Evolutionary conservation across 2,113 vertebrate genomes (phyloP).

Genomic region (Psittacara wagleri): DNA sequence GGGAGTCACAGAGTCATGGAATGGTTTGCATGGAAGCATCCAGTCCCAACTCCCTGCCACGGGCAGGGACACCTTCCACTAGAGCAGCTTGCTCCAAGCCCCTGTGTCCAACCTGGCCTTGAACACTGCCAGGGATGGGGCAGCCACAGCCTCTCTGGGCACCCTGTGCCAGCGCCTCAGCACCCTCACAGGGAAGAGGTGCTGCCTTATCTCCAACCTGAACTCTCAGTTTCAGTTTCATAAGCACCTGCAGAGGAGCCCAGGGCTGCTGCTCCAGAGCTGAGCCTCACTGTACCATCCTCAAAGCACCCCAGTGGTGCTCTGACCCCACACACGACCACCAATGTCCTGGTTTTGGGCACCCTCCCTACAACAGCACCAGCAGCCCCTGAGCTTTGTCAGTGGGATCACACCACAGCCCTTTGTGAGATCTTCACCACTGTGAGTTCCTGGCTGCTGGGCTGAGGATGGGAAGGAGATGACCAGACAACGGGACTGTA

Average conservation of each 20-base stretch:
- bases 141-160: no score
- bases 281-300: accelerated
- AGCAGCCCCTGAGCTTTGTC: not conserved
- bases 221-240: not conserved
- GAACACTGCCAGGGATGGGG: no score
- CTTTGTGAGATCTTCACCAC: not conserved
- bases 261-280: accelerated
- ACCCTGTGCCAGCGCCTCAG: not conserved
- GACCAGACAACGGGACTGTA: accelerated
- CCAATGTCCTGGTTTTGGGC: accelerated
- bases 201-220: not conserved
- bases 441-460: not conserved
- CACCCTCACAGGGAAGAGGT: not conserved
- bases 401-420: not conserved
- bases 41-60: not conserved
- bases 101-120: not conserved
- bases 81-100: not conserved
- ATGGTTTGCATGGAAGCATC: not conserved
- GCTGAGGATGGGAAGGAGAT: not conserved
- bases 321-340: no score
- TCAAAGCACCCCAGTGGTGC: accelerated
- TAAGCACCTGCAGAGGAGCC: not conserved
- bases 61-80: not conserved
- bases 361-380: not conserved
- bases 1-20: not conserved